Evolutionary conservation across 2,888 invertebrate species (phyloP), one percentile per base, ranked within the genome.

Genomic region (Formica aserva): DNA sequence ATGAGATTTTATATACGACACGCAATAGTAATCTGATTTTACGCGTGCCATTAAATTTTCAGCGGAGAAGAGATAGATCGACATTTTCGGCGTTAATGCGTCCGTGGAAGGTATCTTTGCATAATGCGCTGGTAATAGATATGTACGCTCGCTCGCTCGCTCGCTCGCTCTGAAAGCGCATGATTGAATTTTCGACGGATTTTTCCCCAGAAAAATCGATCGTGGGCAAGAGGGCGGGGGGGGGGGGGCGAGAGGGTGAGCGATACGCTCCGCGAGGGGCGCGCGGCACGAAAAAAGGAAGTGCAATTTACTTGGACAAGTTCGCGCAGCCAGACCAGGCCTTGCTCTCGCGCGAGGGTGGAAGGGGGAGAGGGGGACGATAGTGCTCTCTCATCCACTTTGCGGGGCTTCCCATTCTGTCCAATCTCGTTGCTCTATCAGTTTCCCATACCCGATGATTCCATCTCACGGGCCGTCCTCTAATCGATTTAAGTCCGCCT

Each of bases 401-500:
- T 93, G 88, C 90, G 89, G 75, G 91, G 88, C 88, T 92, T 92
- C 91, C 87, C 87, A 88, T 92, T 92, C 89, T 91, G 90, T 91
- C 87, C 91, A 90, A 92, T 92, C 91, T 91, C 91, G 87, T 84
- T 87, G 88, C 88, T 92, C 87, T 88, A 91, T 92, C 91, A 90
- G 91, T 90, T 91, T 89, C 88, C 88, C 90, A 90, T 91, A 89
- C 85, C 83, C 87, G 87, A 80, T 80, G 78, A 84, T 87, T 82
- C 75, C 86, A 83, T 87, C 88, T 89, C 87, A 86, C 78, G 84
- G 74, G 78, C 75, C 85, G 87, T 89, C 85, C 88, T 87, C 84
- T 90, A 90, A 92, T 91, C 91, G 89, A 92, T 90, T 89, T 86
- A 88, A 88, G 87, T 88, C 89, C 80, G 85, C 84, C 88, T 88